A percentile compares a stretch with the other conserved stretches of the same genome.
Conservation (phyloP, 2,888 invertebrate species). For the Ctena decussata region DNA sequence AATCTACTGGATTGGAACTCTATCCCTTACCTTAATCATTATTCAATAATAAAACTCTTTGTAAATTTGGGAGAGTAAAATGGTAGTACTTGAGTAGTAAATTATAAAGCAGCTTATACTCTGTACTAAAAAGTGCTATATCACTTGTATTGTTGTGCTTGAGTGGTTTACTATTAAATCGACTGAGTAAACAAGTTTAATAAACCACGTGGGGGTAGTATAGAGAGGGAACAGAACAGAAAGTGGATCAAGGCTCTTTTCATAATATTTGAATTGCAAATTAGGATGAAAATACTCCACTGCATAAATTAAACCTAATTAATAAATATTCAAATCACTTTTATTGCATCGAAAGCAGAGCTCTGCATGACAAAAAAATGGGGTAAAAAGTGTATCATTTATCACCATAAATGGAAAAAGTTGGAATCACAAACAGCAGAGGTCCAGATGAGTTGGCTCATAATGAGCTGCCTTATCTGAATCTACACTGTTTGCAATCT, state of each 20-base stretch:
- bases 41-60: conserved; percentile 1
- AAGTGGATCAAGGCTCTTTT: background rate
- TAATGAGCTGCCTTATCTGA: too few species aligned
- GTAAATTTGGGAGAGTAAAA: background rate
- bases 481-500: too few species aligned
- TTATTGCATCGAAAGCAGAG: background rate
- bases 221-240: background rate
- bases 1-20: background rate
- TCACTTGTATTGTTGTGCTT: background rate
- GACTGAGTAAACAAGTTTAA: conserved; percentile 15
- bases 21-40: background rate
- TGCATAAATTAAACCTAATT: background rate
- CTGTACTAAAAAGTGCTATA: conserved; percentile 15
- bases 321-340: background rate
- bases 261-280: background rate
- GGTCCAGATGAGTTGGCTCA: too few species aligned
- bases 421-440: too few species aligned
- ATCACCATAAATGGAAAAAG: too few species aligned
- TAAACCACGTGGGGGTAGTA: background rate
- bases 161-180: conserved; percentile 21
- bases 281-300: background rate
- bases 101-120: background rate
- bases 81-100: background rate
- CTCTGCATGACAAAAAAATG: too few species aligned
- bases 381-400: too few species aligned